Evolutionary conservation across 2,888 invertebrate genomes (phyloP), one percentile per base, ranked within the genome.

Genomic region (Campoplex nolae): DNA sequence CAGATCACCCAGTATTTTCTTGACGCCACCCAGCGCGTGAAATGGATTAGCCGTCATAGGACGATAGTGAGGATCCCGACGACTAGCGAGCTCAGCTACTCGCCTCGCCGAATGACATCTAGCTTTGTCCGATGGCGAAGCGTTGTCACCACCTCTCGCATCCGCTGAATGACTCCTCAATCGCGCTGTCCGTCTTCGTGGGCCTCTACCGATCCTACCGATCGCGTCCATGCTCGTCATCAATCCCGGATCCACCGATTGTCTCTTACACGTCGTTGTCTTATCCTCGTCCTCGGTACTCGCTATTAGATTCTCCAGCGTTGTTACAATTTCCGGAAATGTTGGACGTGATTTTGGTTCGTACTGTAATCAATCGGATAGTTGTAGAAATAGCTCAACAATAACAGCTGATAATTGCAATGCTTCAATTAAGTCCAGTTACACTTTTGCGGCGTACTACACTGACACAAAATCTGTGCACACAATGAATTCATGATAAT

Each of bases 331-430:
- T 94, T 98, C 98, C 65, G 96, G 96, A 95, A 98, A 98, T 90
- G 97, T 97, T 85, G 98, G 98, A 91, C 99, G 96, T 94, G 97
- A 97, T 93, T 97, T 97, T 42, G 98, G 97, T 94, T 98, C 98
- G 95, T 98, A 97, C 98, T 98, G 95, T 23, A 42, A 74, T 0
- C 3, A 70, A 70, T n/a, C 1, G 13, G 28, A 70, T 16, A 42
- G 11, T 23, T 32, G 16, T 7, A 11, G 13, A 23, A 18, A 13
- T 45, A 68, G 8, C 23, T 3, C 11, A 42, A 11, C 32, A 13
- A 13, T 13, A 62, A 62, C 3, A 62, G 16, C n/a, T 13, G 0
- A 51, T 16, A 51, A 51, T 13, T 11, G 42, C 42, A 42, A 42
- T 42, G 42, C 1, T 1, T 8, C 7, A 11, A 13, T 23, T 23